These are phyloP conservation scores for Notolepis coatsorum DNA, from an alignment of 2,797 vertebrate species.

Conservation along the genomic window DNA sequence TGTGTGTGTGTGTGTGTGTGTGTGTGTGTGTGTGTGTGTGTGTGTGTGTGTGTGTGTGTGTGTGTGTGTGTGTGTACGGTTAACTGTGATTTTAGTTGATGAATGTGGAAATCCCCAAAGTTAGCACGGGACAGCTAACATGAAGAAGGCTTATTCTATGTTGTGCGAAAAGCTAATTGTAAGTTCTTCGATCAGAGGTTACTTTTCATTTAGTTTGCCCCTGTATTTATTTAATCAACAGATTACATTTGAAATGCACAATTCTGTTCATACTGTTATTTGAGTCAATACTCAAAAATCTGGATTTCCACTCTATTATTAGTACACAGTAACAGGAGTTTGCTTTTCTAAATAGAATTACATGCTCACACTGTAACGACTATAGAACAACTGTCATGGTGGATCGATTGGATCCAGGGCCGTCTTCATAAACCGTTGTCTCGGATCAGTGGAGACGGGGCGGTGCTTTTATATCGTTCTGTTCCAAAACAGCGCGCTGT, in stretches of 20 bases:
- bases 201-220: background rate
- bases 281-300: background rate
- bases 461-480: slow-evolving; percentile 34
- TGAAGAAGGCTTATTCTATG: background rate
- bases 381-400: slow-evolving; percentile 12
- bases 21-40: background rate
- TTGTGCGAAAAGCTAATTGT: background rate
- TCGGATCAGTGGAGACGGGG: slow-evolving; percentile 39
- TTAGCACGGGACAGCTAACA: background rate
- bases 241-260: too few species aligned
- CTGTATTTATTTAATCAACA: slow-evolving; percentile 10
- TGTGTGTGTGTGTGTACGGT: background rate
- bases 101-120: background rate
- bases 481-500: slow-evolving; percentile 36
- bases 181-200: background rate
- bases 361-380: background rate
- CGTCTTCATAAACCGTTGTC: slow-evolving; percentile 41
- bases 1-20: slow-evolving; percentile 1
- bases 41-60: too few species aligned
- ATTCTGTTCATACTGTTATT: background rate
- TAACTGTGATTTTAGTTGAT: background rate
- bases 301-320: too few species aligned
- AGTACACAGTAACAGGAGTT: background rate
- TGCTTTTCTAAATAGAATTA: slow-evolving; percentile 3
- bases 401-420: slow-evolving; percentile 34